Percentiles rank a stretch among this genome's conserved stretches.
phyloP scores from a whole-genome alignment of 2,113 vertebrate genomes.

The Oncorhynchus keta region DNA sequence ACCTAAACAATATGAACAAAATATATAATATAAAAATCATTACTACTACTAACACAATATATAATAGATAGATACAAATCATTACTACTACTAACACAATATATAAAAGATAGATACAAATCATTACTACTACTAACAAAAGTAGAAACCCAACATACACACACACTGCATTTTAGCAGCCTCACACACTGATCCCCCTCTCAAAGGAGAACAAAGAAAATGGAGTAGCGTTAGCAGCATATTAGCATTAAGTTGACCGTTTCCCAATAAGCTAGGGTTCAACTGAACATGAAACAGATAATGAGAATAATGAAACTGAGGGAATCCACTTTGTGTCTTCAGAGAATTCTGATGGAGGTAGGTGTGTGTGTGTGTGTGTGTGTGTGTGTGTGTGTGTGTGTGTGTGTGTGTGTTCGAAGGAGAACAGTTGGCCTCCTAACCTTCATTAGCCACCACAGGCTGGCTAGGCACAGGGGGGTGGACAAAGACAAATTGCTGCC shows the following conservation, averaged over 20 bases:
- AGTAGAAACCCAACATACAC: neutral
- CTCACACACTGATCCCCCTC: neutral
- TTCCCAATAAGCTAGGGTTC: slow-evolving; percentile 23
- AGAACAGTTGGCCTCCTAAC: slow-evolving; percentile 47
- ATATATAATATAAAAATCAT: too few species aligned
- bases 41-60: too few species aligned
- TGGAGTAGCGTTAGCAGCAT: slow-evolving; percentile 24
- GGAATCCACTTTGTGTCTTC: neutral
- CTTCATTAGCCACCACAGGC: slow-evolving; percentile 63
- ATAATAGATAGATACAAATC: too few species aligned
- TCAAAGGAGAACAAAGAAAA: slow-evolving; percentile 2
- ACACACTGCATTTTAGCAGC: neutral
- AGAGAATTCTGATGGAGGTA: slow-evolving; percentile 9
- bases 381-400: too few species aligned
- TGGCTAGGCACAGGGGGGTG: slow-evolving; percentile 25
- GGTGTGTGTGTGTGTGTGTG: slow-evolving; percentile 10
- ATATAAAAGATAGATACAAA: neutral
- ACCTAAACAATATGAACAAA: too few species aligned
- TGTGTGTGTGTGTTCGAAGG: slow-evolving; percentile 4
- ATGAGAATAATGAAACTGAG: slow-evolving; percentile 14
- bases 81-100: too few species aligned
- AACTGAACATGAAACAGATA: slow-evolving; percentile 36
- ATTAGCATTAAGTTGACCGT: slow-evolving; percentile 41
- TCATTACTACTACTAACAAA: too few species aligned
- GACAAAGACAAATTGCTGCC: slow-evolving; percentile 49